Evolutionary conservation across 2,888 invertebrate genomes (phyloP).

Genomic region (Agriotes lineatus): DNA sequence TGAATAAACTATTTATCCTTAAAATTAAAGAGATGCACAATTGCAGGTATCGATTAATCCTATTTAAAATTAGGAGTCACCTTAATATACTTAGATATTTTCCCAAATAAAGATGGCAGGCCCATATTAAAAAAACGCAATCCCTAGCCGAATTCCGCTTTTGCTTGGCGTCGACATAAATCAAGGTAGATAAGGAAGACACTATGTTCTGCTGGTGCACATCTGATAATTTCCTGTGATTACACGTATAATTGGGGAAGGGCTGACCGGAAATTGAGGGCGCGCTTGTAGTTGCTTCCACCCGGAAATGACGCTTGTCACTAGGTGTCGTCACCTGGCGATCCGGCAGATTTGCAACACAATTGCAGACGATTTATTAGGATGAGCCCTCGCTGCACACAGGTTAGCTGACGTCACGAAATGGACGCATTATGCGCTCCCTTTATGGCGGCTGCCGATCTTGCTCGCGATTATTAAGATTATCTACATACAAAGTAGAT

Average conservation of each 20-base stretch:
- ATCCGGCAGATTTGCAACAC: slow-evolving; percentile 50
- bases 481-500: too few species aligned
- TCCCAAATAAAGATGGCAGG: too few species aligned
- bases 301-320: slow-evolving; percentile 66
- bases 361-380: slow-evolving; percentile 39
- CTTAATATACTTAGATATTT: too few species aligned
- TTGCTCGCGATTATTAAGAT: too few species aligned
- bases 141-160: too few species aligned
- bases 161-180: slow-evolving; percentile 52
- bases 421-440: background rate
- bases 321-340: slow-evolving; percentile 59
- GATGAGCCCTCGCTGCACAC: background rate
- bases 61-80: too few species aligned
- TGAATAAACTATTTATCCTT: too few species aligned
- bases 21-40: too few species aligned
- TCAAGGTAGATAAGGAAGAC: slow-evolving; percentile 62
- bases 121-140: too few species aligned
- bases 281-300: slow-evolving; percentile 63
- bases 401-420: background rate
- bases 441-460: background rate
- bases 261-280: slow-evolving; percentile 67
- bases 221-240: slow-evolving; percentile 68
- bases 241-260: slow-evolving; percentile 65
- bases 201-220: slow-evolving; percentile 60
- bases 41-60: too few species aligned